phyloP scores from a whole-genome alignment of 2,888 invertebrate species.

The Ernsta delagoae region DNA sequence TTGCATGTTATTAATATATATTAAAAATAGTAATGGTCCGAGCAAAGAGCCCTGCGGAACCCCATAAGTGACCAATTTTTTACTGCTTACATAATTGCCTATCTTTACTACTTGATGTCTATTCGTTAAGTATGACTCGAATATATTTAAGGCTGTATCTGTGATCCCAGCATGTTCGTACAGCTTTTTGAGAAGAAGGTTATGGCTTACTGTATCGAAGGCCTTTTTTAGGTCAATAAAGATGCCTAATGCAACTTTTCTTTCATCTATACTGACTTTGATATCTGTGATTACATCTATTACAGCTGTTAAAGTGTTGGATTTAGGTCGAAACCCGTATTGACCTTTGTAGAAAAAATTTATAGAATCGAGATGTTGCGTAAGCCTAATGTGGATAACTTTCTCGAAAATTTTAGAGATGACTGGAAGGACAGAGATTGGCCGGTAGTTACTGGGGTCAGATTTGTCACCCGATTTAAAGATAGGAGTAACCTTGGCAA shows the following conservation, averaged over 20 bases:
- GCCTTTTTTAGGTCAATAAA: conserved; percentile 25
- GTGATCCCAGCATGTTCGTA: conserved; percentile 9
- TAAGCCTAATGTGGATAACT: too few species aligned
- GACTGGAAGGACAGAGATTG: too few species aligned
- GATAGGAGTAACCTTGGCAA: too few species aligned
- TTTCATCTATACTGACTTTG: conserved; percentile 25
- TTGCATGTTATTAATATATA: conserved; percentile 25
- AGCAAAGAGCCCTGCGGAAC: conserved; percentile 11
- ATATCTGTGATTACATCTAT: conserved; percentile 26
- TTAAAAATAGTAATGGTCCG: conserved; percentile 4
- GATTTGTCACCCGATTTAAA: too few species aligned
- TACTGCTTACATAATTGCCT: background rate
- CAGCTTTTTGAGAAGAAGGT: background rate
- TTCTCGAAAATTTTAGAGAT: too few species aligned
- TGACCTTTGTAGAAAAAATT: conserved; percentile 10
- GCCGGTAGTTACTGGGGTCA: too few species aligned
- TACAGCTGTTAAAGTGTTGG: conserved; percentile 25
- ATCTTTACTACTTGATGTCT: conserved; percentile 27
- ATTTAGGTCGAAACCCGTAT: conserved; percentile 15
- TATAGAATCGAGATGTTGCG: too few species aligned
- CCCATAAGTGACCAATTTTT: conserved; percentile 12
- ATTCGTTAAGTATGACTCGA: conserved; percentile 33
- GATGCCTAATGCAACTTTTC: conserved; percentile 24
- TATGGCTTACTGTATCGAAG: too few species aligned
- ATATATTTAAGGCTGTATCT: conserved; percentile 17